Percentiles rank a stretch among this genome's conserved stretches.
These are phyloP conservation scores for Diplodus sargus DNA, from an alignment of 2,797 vertebrate species.

Conservation along the genomic window DNA sequence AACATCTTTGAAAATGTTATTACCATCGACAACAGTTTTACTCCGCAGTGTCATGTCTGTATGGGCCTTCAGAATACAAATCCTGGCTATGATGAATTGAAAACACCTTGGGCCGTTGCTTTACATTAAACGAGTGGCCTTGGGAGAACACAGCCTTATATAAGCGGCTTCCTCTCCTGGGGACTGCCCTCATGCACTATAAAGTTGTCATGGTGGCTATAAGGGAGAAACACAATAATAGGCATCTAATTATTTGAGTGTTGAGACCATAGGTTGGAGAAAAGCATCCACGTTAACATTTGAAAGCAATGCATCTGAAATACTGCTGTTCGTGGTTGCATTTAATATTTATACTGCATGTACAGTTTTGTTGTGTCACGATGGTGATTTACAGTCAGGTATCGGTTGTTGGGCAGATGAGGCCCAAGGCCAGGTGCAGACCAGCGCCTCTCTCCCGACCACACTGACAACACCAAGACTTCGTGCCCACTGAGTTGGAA, in stretches of 20 bases:
- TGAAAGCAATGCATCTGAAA: background rate
- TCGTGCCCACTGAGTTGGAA: conserved; percentile 69
- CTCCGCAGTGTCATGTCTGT: background rate
- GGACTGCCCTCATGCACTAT: background rate
- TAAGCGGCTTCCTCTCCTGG: conserved; percentile 4
- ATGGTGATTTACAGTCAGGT: conserved; percentile 12
- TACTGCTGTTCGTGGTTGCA: background rate
- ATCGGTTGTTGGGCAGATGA: conserved; percentile 27
- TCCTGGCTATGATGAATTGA: conserved; percentile 18
- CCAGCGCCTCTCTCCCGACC: background rate
- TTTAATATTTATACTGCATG: conserved; percentile 12
- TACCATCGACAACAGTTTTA: background rate
- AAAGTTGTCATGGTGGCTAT: conserved; percentile 2
- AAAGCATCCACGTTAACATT: background rate
- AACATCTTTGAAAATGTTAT: background rate
- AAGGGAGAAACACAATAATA: background rate
- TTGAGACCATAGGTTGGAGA: background rate
- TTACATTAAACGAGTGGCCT: conserved; percentile 19
- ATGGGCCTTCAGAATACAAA: background rate
- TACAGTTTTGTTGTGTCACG: background rate
- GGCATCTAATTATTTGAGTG: background rate
- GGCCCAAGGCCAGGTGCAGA: conserved; percentile 48
- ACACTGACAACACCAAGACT: conserved; percentile 57
- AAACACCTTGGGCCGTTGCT: conserved; percentile 32
- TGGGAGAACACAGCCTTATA: conserved; percentile 16